Percentiles rank a stretch among this genome's conserved stretches.
phyloP scores from a whole-genome alignment of 1,140 invertebrate species.

The Pseudobourletiella spinata region DNA sequence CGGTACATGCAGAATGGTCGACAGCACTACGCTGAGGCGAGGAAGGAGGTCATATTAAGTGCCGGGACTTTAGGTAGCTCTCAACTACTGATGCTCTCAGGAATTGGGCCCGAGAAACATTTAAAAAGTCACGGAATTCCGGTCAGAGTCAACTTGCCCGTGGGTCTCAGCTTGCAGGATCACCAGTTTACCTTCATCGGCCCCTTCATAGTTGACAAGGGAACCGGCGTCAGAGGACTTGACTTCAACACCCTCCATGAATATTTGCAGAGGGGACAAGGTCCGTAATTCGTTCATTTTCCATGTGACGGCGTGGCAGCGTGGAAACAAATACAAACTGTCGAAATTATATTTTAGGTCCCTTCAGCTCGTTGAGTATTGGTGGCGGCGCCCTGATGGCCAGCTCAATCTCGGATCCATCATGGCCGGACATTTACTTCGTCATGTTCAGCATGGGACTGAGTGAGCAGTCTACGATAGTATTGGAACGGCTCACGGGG shows the following conservation, averaged over 20 bases:
- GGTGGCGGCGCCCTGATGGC: background rate
- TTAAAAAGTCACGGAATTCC: background rate
- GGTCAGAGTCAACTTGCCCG: background rate
- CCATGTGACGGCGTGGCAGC: too few relatives aligned
- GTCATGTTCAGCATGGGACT: background rate
- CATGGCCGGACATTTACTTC: constrained; percentile 1
- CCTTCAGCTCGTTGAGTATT: background rate
- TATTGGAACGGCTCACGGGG: background rate
- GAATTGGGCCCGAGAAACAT: constrained; percentile 39
- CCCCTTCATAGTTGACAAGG: background rate
- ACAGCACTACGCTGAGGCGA: background rate
- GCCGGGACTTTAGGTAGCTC: constrained; percentile 26
- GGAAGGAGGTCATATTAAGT: constrained; percentile 12
- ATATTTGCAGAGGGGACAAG: background rate
- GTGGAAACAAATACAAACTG: background rate
- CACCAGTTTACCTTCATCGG: background rate
- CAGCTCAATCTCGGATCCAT: background rate
- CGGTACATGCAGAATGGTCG: too few relatives aligned
- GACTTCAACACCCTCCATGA: background rate
- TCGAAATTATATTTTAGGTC: background rate
- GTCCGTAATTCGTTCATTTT: too few relatives aligned
- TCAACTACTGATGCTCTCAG: constrained; percentile 41
- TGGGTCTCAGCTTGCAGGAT: background rate
- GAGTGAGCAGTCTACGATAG: background rate
- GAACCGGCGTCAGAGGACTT: background rate